Conservation (phyloP, 2,113 vertebrate genomes). For the Nycticebus coucang region DNA sequence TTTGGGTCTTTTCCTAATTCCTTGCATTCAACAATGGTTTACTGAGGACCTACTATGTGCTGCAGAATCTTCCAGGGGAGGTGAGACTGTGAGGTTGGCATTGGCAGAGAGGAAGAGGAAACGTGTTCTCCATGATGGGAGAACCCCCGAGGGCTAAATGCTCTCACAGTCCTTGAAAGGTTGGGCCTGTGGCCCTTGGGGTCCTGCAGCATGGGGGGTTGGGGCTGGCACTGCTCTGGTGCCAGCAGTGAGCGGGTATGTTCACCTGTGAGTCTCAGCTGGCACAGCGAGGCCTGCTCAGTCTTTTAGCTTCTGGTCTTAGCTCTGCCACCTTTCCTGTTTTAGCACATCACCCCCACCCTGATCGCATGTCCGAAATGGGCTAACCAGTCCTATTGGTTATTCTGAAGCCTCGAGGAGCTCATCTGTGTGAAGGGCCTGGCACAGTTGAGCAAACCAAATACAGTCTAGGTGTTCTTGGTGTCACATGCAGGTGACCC, state of each 20-base stretch:
- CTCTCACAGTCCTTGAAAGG: background rate
- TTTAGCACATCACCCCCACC: background rate
- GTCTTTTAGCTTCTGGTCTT: background rate
- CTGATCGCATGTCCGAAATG: background rate
- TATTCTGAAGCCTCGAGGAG: background rate
- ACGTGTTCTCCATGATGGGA: background rate
- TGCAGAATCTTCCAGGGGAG: background rate
- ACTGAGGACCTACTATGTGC: slow-evolving; percentile 15
- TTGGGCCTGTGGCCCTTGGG: background rate
- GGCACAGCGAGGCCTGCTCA: background rate
- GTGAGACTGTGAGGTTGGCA: background rate
- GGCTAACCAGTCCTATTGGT: background rate
- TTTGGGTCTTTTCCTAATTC: background rate
- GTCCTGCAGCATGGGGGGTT: background rate
- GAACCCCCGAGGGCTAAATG: background rate
- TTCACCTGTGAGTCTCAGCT: background rate
- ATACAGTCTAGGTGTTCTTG: background rate
- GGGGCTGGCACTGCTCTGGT: too few relatives aligned
- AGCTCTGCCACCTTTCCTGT: background rate
- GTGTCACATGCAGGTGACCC: background rate
- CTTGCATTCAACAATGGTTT: background rate
- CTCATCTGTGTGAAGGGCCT: background rate
- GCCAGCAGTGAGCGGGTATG: fast-evolving
- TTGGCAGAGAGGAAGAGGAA: background rate
- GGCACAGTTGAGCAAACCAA: fast-evolving